Conservation (phyloP, 2,888 invertebrate genomes). For the Neocrepidodera transversa region DNA sequence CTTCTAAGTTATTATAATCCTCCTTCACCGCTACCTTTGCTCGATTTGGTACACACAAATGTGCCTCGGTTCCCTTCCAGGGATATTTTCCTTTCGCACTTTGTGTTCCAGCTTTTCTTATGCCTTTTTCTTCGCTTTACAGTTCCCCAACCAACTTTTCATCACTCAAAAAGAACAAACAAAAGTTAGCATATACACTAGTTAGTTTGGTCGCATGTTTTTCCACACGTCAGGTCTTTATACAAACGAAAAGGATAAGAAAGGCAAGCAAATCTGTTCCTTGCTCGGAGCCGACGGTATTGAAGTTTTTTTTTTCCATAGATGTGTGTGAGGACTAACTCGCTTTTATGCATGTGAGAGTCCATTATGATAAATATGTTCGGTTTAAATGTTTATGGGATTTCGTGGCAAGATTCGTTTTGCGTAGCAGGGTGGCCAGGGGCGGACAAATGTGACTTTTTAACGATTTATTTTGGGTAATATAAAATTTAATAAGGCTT, state of each 20-base stretch:
- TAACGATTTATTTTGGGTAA: not conserved
- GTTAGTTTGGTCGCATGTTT: constrained; percentile 31
- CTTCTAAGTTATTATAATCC: constrained; percentile 8
- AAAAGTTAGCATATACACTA: not conserved
- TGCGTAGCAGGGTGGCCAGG: not conserved
- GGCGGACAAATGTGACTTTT: not conserved
- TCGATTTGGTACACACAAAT: constrained; percentile 24
- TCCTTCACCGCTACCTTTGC: constrained; percentile 13
- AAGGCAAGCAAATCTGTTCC: constrained; percentile 39
- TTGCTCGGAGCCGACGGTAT: constrained; percentile 28
- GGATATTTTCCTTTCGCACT: constrained; percentile 37
- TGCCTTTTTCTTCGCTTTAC: constrained; percentile 24
- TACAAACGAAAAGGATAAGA: constrained; percentile 35
- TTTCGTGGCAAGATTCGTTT: not conserved
- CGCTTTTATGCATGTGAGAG: constrained; percentile 31
- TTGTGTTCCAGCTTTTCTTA: constrained; percentile 34
- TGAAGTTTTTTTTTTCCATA: constrained; percentile 28
- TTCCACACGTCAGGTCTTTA: constrained; percentile 38
- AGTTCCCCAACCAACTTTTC: constrained; percentile 3
- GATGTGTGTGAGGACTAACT: constrained; percentile 24
- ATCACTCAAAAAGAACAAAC: not conserved
- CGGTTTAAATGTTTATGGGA: constrained; percentile 14
- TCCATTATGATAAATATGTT: constrained; percentile 31
- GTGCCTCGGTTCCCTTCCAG: constrained; percentile 25
- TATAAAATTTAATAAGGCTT: not conserved